phyloP scores from a whole-genome alignment of 2,888 invertebrate genomes.

The Cylindroiulus punctatus region DNA sequence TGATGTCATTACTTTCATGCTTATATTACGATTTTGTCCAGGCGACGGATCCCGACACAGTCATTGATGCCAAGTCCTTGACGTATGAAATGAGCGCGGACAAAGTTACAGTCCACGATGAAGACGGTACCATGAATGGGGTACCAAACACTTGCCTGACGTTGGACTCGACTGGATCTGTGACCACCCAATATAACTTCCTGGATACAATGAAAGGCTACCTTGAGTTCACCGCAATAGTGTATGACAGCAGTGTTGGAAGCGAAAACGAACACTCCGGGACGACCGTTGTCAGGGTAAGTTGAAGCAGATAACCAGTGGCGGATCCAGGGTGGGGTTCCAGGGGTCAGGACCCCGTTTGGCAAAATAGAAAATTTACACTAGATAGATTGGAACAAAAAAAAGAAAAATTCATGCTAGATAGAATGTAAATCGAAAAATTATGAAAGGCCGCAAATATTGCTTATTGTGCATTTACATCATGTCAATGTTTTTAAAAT shows the following conservation, averaged over 20 bases:
- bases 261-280: neutral
- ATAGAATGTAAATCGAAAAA: no score
- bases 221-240: neutral
- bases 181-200: neutral
- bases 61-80: neutral
- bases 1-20: no score
- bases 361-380: no score
- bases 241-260: slow-evolving; percentile 7
- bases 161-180: neutral
- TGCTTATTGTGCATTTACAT: no score
- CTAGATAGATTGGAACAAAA: no score
- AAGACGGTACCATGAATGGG: neutral
- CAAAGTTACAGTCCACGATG: neutral
- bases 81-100: neutral
- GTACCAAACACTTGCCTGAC: neutral
- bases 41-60: slow-evolving; percentile 12
- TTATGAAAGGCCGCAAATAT: no score
- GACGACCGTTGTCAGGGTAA: neutral
- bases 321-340: no score
- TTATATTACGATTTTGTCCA: no score
- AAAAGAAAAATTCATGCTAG: no score
- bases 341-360: no score
- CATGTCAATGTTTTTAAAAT: no score
- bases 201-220: neutral
- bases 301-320: neutral